Evolutionary conservation across 1,140 invertebrate genomes (phyloP).

Genomic region (Onthophagus taurus): DNA sequence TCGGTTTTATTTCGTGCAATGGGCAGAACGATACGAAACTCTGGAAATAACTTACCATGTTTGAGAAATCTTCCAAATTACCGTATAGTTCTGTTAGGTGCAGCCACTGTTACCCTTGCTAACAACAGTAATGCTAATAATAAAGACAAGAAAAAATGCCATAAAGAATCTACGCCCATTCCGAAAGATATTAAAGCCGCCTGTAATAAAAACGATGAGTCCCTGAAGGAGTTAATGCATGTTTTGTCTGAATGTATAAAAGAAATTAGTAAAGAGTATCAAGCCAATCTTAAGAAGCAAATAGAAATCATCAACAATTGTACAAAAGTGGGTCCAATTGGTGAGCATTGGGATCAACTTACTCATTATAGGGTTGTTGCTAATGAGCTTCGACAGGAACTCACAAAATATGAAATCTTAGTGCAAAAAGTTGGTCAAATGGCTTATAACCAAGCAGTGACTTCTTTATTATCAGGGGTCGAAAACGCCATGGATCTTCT

Average conservation of each 20-base stretch:
- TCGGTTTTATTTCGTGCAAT: too few relatives aligned
- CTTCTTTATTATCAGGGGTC: slow-evolving; percentile 7
- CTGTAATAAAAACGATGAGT: slow-evolving; percentile 22
- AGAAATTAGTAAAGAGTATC: slow-evolving; percentile 28
- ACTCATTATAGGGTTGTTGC: slow-evolving; percentile 26
- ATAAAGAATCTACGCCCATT: too few relatives aligned
- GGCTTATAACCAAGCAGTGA: slow-evolving; percentile 19
- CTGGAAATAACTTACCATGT: too few relatives aligned
- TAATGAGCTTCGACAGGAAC: slow-evolving; percentile 25
- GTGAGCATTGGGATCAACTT: slow-evolving; percentile 29
- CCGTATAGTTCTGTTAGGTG: too few relatives aligned
- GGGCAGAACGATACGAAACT: too few relatives aligned
- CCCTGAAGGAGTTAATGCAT: slow-evolving; percentile 26
- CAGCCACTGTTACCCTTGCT: too few relatives aligned
- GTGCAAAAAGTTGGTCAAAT: slow-evolving; percentile 27
- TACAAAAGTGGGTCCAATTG: slow-evolving; percentile 18
- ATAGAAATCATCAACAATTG: slow-evolving; percentile 27
- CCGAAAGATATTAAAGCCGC: slow-evolving; percentile 13
- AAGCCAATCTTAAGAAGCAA: slow-evolving; percentile 28
- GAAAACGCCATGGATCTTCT: slow-evolving; percentile 11
- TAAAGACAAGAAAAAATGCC: too few relatives aligned
- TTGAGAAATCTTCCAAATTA: too few relatives aligned
- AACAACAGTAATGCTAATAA: too few relatives aligned
- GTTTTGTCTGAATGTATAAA: slow-evolving; percentile 23
- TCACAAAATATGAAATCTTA: slow-evolving; percentile 26